Percentiles rank a stretch among this genome's conserved stretches.
Conservation (phyloP, 2,113 vertebrate species). For the Carassius auratus region DNA sequence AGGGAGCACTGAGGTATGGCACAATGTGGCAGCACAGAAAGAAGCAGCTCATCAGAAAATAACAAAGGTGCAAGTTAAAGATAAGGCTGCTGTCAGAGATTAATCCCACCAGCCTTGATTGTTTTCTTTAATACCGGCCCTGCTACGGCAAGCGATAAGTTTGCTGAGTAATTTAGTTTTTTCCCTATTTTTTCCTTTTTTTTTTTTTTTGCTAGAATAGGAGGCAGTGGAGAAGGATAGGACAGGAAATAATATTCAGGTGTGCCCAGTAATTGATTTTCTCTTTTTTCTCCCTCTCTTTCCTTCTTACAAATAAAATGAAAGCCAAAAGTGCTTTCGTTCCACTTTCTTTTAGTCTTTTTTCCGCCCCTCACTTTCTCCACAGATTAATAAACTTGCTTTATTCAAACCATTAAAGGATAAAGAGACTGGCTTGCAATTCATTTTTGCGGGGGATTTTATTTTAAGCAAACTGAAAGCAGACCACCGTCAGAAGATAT, state of each 20-base stretch:
- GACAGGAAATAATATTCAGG: conserved; percentile 98
- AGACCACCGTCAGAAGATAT: conserved; percentile 56
- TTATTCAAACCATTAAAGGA: conserved; percentile 77
- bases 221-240: conserved; percentile 64
- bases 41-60: conserved; percentile 99
- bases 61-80: conserved; percentile 99
- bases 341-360: conserved; percentile 70
- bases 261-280: conserved; percentile 99
- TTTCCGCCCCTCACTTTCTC: conserved; percentile 53
- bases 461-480: conserved; percentile 63
- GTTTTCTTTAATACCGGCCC: conserved; percentile 99
- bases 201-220: conserved; percentile 81
- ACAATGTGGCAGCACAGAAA: conserved; percentile 89
- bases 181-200: not conserved
- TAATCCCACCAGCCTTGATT: conserved; percentile 99
- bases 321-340: conserved; percentile 83
- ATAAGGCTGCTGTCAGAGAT: conserved; percentile 99
- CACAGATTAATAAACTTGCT: conserved; percentile 80
- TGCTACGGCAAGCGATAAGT: conserved; percentile 99
- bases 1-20: conserved; percentile 99
- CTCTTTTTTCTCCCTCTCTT: conserved; percentile 76
- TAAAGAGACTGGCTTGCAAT: conserved; percentile 72
- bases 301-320: conserved; percentile 69
- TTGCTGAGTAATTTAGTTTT: conserved; percentile 99
- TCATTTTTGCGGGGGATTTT: conserved; percentile 66